Percentiles rank a stretch among this genome's conserved stretches.
These are phyloP conservation scores for Sturnus vulgaris DNA, from an alignment of 2,113 vertebrate species.

Conservation along the genomic window DNA sequence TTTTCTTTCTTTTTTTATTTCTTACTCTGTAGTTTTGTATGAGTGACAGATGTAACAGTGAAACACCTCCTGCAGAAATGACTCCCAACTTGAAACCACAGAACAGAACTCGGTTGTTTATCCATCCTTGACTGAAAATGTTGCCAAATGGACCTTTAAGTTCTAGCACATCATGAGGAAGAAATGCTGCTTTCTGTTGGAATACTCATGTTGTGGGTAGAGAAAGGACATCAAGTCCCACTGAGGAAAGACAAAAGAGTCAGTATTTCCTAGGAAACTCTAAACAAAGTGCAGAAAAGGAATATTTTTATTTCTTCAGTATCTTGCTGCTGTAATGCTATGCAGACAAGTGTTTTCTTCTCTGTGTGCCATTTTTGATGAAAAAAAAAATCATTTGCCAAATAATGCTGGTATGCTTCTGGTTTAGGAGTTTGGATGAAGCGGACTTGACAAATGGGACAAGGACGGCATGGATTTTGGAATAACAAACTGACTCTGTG, in stretches of 20 bases:
- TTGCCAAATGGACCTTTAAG: conserved; percentile 73
- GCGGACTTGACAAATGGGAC: conserved; percentile 70
- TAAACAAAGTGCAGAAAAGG: conserved; percentile 74
- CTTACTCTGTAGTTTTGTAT: conserved; percentile 36
- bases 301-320: conserved; percentile 79
- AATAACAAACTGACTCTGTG: conserved; percentile 80
- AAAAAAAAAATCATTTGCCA: conserved; percentile 84
- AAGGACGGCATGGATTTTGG: conserved; percentile 75
- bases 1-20: conserved; percentile 1
- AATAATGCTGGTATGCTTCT: conserved; percentile 80
- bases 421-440: conserved; percentile 73
- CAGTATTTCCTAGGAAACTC: conserved; percentile 73
- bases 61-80: conserved; percentile 31
- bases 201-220: conserved; percentile 57
- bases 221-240: conserved; percentile 61
- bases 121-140: conserved; percentile 57
- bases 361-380: conserved; percentile 82
- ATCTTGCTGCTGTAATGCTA: conserved; percentile 88
- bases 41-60: conserved; percentile 60
- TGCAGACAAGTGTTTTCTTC: conserved; percentile 85
- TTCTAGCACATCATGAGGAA: conserved; percentile 58
- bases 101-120: conserved; percentile 25
- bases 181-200: conserved; percentile 67
- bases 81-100: conserved; percentile 63
- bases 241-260: conserved; percentile 58